Evolutionary conservation across 1,140 invertebrate species (phyloP).

Genomic region (Dryas iulia): DNA sequence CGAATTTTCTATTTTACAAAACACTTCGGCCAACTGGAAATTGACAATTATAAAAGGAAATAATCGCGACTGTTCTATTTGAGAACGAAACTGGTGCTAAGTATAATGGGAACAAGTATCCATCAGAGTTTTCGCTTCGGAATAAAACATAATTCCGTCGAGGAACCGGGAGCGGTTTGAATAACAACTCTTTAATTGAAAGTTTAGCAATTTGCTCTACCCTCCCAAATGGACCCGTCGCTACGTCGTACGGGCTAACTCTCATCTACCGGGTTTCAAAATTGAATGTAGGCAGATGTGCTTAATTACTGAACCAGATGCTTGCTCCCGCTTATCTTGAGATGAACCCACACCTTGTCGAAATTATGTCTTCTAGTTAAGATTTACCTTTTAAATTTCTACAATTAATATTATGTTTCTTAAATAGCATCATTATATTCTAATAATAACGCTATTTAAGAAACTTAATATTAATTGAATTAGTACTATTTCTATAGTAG

Average conservation of each 20-base stretch:
- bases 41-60: constrained; percentile 13
- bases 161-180: constrained; percentile 71
- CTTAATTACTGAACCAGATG: constrained; percentile 76
- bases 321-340: constrained; percentile 46
- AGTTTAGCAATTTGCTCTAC: constrained; percentile 79
- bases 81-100: constrained; percentile 44
- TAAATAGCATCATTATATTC: too few relatives aligned
- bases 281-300: constrained; percentile 78
- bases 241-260: constrained; percentile 63
- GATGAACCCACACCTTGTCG: constrained; percentile 44
- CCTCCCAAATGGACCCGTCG: constrained; percentile 71
- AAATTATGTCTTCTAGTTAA: constrained; percentile 16
- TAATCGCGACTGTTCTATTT: constrained; percentile 31
- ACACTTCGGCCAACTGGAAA: not conserved
- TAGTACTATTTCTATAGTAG: too few relatives aligned
- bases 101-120: constrained; percentile 60
- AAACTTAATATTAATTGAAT: too few relatives aligned
- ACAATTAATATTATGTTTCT: too few relatives aligned
- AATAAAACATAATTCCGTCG: constrained; percentile 74
- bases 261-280: constrained; percentile 73
- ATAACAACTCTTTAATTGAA: constrained; percentile 80
- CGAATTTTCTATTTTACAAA: not conserved
- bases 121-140: constrained; percentile 64
- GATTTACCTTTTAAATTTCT: constrained; percentile 1
- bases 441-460: too few relatives aligned